phyloP scores from a whole-genome alignment of 37 sponge, comb jelly and placozoan species.

The Halichondria panicea region DNA sequence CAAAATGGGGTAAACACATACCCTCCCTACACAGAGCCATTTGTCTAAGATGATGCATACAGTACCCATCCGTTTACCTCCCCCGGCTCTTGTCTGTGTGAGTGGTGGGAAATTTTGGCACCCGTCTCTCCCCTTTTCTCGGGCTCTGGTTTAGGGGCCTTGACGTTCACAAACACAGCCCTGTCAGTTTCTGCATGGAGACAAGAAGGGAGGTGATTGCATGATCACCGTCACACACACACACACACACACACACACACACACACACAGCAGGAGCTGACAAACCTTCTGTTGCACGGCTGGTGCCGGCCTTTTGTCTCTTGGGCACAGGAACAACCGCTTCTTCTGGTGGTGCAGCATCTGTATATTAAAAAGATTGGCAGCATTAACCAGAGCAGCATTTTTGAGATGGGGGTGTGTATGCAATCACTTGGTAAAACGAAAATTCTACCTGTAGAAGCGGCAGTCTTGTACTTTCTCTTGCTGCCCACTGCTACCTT shows the following conservation, averaged over 20 bases:
- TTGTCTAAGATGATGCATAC: too few relatives aligned
- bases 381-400: too few relatives aligned
- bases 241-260: background rate
- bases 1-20: too few relatives aligned
- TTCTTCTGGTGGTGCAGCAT: background rate
- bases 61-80: too few relatives aligned
- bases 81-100: slow-evolving; percentile 14
- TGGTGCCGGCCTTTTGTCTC: background rate
- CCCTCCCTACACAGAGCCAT: too few relatives aligned
- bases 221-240: background rate
- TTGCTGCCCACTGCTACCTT: background rate
- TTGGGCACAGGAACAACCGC: slow-evolving; percentile 11
- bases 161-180: background rate
- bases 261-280: background rate
- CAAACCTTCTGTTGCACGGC: background rate
- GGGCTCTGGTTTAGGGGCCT: background rate
- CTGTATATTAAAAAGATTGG: background rate
- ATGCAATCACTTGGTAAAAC: background rate
- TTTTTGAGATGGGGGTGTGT: too few relatives aligned
- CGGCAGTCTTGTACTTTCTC: slow-evolving; percentile 13
- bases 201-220: background rate
- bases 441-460: slow-evolving; percentile 10
- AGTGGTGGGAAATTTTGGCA: slow-evolving; percentile 19
- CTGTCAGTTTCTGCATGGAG: slow-evolving; percentile 4
- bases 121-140: too few relatives aligned